Percentiles rank a stretch among this genome's conserved stretches.
These are phyloP conservation scores for Musca domestica DNA, from an alignment of 1,140 invertebrate genomes.

Conservation along the genomic window DNA sequence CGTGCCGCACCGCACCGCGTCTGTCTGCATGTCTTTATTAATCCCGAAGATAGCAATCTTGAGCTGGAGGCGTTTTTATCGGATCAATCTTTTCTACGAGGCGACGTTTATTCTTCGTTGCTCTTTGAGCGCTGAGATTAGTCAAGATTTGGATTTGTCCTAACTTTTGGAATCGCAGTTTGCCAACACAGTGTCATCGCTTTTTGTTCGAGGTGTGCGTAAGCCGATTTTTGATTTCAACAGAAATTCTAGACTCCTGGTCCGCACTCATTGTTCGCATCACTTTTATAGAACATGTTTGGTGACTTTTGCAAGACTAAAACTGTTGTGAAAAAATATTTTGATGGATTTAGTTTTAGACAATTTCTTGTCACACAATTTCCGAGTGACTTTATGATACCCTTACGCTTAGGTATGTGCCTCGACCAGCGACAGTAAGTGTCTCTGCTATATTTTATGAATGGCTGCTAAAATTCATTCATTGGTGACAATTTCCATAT, in stretches of 20 bases:
- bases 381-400: not conserved
- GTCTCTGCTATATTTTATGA: too few relatives aligned
- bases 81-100: not conserved
- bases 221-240: conserved; percentile 16
- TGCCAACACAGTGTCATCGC: conserved; percentile 8
- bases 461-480: too few relatives aligned
- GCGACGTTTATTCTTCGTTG: not conserved
- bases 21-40: conserved; percentile 8
- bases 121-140: not conserved
- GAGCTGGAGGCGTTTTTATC: conserved; percentile 20
- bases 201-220: conserved; percentile 14
- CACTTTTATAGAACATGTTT: too few relatives aligned
- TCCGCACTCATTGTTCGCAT: not conserved
- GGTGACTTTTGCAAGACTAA: not conserved
- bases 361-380: not conserved
- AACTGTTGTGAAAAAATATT: conserved; percentile 13
- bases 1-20: not conserved
- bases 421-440: too few relatives aligned
- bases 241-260: not conserved
- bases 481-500: too few relatives aligned
- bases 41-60: conserved; percentile 4
- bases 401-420: not conserved
- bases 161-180: not conserved
- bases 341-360: conserved; percentile 9
- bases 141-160: not conserved